Evolutionary conservation across 37 sponge, comb jelly and placozoan genomes (phyloP).

Genomic region (Tethya wilhelma): DNA sequence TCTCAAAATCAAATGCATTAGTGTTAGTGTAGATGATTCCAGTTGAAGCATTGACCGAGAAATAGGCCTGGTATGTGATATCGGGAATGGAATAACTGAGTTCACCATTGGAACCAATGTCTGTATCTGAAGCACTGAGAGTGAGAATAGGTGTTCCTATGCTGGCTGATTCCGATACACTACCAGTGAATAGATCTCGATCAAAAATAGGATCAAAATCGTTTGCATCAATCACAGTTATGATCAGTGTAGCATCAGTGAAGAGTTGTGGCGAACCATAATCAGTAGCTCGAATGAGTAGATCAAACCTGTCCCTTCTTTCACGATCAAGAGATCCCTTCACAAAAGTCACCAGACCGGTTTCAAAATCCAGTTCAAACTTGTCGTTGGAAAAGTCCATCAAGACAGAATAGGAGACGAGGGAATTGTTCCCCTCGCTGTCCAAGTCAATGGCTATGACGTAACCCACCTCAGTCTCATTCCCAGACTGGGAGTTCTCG

Average conservation of each 20-base stretch:
- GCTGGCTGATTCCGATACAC: conserved; percentile 38
- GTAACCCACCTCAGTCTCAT: conserved; percentile 18
- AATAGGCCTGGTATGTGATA: neutral
- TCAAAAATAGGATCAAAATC: conserved; percentile 65
- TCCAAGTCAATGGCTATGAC: conserved; percentile 55
- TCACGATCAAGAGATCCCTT: conserved; percentile 51
- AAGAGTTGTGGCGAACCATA: conserved; percentile 40
- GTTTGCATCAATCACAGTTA: conserved; percentile 58
- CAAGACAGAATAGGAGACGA: conserved; percentile 38
- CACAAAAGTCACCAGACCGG: conserved; percentile 53
- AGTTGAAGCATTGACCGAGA: conserved; percentile 45
- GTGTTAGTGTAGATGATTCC: conserved; percentile 36
- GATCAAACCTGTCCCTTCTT: conserved; percentile 27
- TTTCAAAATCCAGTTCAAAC: conserved; percentile 45
- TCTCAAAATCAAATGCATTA: conserved; percentile 19
- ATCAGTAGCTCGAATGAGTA: conserved; percentile 58
- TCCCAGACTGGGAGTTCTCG: conserved; percentile 47
- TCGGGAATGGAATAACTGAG: conserved; percentile 28
- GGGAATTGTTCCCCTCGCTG: conserved; percentile 57
- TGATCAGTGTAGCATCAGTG: conserved; percentile 47
- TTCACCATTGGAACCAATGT: conserved; percentile 54
- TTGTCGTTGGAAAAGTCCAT: conserved; percentile 41
- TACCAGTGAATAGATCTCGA: conserved; percentile 11
- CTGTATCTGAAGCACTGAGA: conserved; percentile 66
- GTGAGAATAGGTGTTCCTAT: conserved; percentile 45